Conservation (phyloP, 2,888 invertebrate genomes). For the Brachypterus glaber region DNA sequence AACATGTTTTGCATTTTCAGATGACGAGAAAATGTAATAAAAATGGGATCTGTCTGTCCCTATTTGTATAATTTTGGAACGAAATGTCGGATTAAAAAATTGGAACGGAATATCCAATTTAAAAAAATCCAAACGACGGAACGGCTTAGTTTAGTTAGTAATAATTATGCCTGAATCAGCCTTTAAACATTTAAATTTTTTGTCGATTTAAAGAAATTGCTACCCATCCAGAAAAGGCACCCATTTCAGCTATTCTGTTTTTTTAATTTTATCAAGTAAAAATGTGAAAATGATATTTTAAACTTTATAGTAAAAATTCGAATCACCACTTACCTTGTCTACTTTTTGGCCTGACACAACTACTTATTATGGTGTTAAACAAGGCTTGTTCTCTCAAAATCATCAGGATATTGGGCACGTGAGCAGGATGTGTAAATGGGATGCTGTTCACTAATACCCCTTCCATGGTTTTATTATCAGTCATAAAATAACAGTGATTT, state of each 20-base stretch:
- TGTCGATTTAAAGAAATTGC: too few species aligned
- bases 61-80: too few species aligned
- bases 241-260: not conserved
- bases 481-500: conserved; percentile 88
- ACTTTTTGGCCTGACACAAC: conserved; percentile 76
- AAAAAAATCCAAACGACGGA: too few species aligned
- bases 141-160: too few species aligned
- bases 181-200: too few species aligned
- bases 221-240: too few species aligned
- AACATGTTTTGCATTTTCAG: too few species aligned
- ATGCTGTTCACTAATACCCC: conserved; percentile 71
- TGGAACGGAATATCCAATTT: too few species aligned
- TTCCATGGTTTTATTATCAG: conserved; percentile 65
- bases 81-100: too few species aligned
- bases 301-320: conserved; percentile 3
- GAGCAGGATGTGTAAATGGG: conserved; percentile 88
- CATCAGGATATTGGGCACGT: conserved; percentile 79
- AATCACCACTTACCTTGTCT: conserved; percentile 68
- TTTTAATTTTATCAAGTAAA: not conserved
- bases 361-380: conserved; percentile 80
- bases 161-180: too few species aligned
- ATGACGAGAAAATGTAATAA: too few species aligned
- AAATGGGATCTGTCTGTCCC: too few species aligned
- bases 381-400: conserved; percentile 82
- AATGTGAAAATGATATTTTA: not conserved